Percentiles rank a stretch among this genome's conserved stretches.
Conservation (phyloP, 2,113 vertebrate genomes). For the Epinephelus moara region DNA sequence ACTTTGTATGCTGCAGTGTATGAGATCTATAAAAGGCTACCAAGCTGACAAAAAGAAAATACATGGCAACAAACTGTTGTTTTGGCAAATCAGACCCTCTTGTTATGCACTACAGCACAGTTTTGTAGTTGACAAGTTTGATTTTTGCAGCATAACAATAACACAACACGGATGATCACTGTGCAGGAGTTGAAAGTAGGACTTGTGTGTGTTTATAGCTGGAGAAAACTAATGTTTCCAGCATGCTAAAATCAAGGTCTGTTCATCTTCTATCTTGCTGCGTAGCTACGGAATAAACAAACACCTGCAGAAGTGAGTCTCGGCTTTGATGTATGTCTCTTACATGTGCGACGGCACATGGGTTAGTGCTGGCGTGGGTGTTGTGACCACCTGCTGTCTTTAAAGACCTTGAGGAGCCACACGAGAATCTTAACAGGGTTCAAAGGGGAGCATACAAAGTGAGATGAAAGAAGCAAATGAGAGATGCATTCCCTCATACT, state of each 20-base stretch:
- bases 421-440: slow-evolving; percentile 48
- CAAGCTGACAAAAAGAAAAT: slow-evolving; percentile 23
- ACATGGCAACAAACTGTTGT: slow-evolving; percentile 21
- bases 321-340: slow-evolving; percentile 67
- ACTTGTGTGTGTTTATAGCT: slow-evolving; percentile 44
- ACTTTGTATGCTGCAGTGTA: neutral
- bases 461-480: slow-evolving; percentile 52
- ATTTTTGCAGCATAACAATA: slow-evolving; percentile 44
- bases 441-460: slow-evolving; percentile 55
- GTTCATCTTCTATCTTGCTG: slow-evolving; percentile 52
- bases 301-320: slow-evolving; percentile 61
- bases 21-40: slow-evolving; percentile 18
- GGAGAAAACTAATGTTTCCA: slow-evolving; percentile 40
- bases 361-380: slow-evolving; percentile 64
- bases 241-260: slow-evolving; percentile 63
- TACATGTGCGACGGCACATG: slow-evolving; percentile 39
- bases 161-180: slow-evolving; percentile 53
- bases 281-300: slow-evolving; percentile 57
- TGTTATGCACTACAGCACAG: neutral
- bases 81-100: slow-evolving; percentile 11
- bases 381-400: slow-evolving; percentile 76
- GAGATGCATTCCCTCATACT: slow-evolving; percentile 30
- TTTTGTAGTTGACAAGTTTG: slow-evolving; percentile 29
- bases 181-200: slow-evolving; percentile 41
- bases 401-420: slow-evolving; percentile 61